A percentile compares a stretch with the other conserved stretches of the same genome.
These are phyloP conservation scores for Trematomus bernacchii DNA, from an alignment of 2,797 vertebrate genomes.

Conservation along the genomic window DNA sequence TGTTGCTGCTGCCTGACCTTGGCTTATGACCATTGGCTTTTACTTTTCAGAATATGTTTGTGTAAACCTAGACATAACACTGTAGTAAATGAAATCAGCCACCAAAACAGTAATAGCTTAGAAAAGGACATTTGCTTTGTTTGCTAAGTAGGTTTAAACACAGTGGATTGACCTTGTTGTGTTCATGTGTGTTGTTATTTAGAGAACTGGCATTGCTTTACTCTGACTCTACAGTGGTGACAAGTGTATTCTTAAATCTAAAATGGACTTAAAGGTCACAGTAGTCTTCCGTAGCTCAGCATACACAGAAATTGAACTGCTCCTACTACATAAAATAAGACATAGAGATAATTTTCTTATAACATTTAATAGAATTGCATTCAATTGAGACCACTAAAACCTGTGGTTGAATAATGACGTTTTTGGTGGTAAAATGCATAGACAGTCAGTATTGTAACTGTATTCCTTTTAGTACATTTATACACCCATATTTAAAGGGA, in stretches of 20 bases:
- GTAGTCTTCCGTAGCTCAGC: neutral
- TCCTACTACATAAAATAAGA: neutral
- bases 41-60: neutral
- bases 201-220: slow-evolving; percentile 11
- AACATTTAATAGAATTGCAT: neutral
- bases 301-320: neutral
- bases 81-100: neutral
- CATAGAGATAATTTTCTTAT: neutral
- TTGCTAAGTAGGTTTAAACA: slow-evolving; percentile 11
- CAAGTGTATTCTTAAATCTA: slow-evolving; percentile 32
- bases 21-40: slow-evolving; percentile 42
- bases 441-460: neutral
- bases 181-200: slow-evolving; percentile 23
- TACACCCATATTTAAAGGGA: neutral
- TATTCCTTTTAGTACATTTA: neutral
- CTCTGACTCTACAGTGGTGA: slow-evolving; percentile 10
- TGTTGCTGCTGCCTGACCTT: slow-evolving; percentile 33
- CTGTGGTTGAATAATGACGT: neutral
- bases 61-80: neutral
- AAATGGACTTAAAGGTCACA: slow-evolving; percentile 7
- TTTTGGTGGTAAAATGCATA: neutral
- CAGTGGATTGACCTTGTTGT: slow-evolving; percentile 7
- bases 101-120: neutral
- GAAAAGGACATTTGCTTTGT: slow-evolving; percentile 6
- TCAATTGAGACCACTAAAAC: neutral